Evolutionary conservation across 2,113 vertebrate genomes (phyloP), one percentile per base, ranked within the genome.

Genomic region (Gymnocephalus cernua): DNA sequence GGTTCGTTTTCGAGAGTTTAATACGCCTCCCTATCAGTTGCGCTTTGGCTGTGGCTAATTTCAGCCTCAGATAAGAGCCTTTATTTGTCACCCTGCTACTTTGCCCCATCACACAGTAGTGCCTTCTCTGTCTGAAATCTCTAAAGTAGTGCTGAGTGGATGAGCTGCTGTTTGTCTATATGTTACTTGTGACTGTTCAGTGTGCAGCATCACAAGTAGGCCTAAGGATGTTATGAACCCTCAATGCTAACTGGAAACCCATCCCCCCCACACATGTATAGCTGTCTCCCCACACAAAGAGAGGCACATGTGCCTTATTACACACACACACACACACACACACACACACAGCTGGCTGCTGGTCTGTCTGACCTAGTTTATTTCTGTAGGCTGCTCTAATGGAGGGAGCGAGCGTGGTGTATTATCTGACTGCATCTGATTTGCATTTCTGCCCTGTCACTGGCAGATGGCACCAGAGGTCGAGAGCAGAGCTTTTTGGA

Each of bases 401-500:
- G 91, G 92, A 94, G 88, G 86, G 82, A 91, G 80, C 66, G 69
- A 83, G 85, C 25, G 29, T 77, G 70, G 70, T 89, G 88, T 86
- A 91, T 92, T 93, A 86, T 91, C 83, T 84, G 83, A 77, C 83
- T 91, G 90, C 77, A 82, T 88, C 87, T 92, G 89, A 93, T 93
- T 94, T 95, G 93, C 91, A 93, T 93, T 94, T 94, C 92, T 93
- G 91, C 91, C 87, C 89, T 79, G 88, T 95, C 93, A 93, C 94
- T 94, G 92, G 86, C 93, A 95, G 94, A 94, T 94, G 93, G 94
- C 93, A 95, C 93, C 92, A 95, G 85, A 95, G 94, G 91, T 93
- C 77, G 92, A 82, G 80, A 88, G 80, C 61, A 71, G 66, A 79
- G 84, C 77, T 80, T 85, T 82, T 78, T 41, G 21, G 63, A 79